Evolutionary conservation across 64 coral and sea anemone species (phyloP).

Genomic region (Catalaphyllia jardinei): DNA sequence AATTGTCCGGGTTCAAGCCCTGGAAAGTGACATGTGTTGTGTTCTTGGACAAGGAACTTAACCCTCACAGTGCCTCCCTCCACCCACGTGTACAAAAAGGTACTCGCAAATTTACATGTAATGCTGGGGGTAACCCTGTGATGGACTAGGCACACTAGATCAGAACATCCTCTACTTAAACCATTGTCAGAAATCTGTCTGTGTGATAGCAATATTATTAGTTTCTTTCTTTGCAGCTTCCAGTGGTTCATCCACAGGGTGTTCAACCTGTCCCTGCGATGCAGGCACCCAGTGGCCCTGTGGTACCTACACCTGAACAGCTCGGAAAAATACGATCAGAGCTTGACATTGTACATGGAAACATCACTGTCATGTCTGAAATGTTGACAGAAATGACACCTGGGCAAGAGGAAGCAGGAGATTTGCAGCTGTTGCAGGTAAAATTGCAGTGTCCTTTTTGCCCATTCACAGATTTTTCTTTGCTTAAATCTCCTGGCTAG

Average conservation of each 20-base stretch:
- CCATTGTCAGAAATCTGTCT: neutral
- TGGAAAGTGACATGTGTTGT: too few species aligned
- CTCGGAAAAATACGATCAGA: constrained; percentile 91
- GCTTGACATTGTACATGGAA: constrained; percentile 93
- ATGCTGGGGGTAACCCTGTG: too few species aligned
- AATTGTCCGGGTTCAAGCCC: too few species aligned
- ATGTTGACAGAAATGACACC: constrained; percentile 95
- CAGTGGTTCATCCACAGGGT: constrained; percentile 17
- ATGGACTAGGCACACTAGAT: too few species aligned
- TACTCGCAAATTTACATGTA: too few species aligned
- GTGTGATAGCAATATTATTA: neutral
- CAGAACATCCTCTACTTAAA: neutral
- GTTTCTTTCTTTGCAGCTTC: neutral
- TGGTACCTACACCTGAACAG: constrained; percentile 84
- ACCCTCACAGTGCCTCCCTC: too few species aligned
- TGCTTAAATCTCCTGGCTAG: too few species aligned
- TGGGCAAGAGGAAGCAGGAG: constrained; percentile 83
- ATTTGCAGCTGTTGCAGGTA: constrained; percentile 87
- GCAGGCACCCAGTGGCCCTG: constrained; percentile 46
- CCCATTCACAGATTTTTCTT: too few species aligned
- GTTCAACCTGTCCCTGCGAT: neutral
- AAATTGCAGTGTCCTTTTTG: neutral
- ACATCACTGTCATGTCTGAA: constrained; percentile 95
- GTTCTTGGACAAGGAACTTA: too few species aligned
- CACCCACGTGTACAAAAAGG: too few species aligned